Base-by-base conservation (phyloP, 2,797 vertebrate species). In the Anas bernieri region DNA sequence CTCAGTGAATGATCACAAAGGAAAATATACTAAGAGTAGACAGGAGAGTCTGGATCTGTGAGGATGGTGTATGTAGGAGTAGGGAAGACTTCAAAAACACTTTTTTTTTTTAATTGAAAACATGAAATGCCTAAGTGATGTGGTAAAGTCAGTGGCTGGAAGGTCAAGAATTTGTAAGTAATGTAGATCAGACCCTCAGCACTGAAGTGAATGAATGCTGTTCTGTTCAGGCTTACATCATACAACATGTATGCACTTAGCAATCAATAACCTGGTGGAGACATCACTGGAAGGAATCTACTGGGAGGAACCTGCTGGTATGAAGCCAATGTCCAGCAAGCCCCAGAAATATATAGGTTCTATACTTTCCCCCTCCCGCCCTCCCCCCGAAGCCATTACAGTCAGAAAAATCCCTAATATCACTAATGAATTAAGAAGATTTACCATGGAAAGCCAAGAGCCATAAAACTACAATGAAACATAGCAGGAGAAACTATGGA, bases 311-410 rank as follows among this genome's bases (percentile, higher is more conserved):
- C 28, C 39, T 31, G 41, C 39, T 64, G 62, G 39, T 31, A 21
- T n/a, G 26, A 33, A 67, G 11, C 17, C 39, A 11, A 39, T n/a
- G 30, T 37, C 12, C 20, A 59, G 46, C 20, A 62, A 4, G 20
- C 2, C 79, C 31, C 61, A 55, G 13, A 73, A 93, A 82, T 9
- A 20, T 2, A 25, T 2, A 33, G 0, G 33, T 81, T 66, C 28
- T 41, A 9, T 43, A 52, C 4, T 9, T 30, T 3, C 4, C 11
- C 22, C 10, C 3, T 8, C 28, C 4, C 7, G 18, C 4, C 4
- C 11, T 12, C 22, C 45, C 22, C 10, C n/a, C 50, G 45, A 54
- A 75, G 3, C 8, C 21, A 10, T 52, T 41, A 12, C 55, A 80
- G 39, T 7, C 68, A 91, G 48, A 74, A 91, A 73, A 63, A 6